phyloP scores from a whole-genome alignment of 2,888 invertebrate species.

The Drosophila trichaetosa region DNA sequence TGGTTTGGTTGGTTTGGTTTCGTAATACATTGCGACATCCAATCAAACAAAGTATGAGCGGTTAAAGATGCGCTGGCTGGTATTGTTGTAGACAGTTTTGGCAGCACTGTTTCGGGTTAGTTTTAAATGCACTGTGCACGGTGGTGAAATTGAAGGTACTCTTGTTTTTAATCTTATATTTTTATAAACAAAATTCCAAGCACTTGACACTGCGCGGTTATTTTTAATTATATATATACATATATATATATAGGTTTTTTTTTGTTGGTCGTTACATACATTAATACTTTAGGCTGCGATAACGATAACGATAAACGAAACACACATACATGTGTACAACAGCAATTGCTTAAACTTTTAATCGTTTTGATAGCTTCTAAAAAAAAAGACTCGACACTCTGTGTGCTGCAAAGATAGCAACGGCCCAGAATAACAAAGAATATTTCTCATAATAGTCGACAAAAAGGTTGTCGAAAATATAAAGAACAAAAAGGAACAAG shows the following conservation, averaged over 20 bases:
- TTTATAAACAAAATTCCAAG: constrained; percentile 21
- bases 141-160: neutral
- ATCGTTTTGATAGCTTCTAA: constrained; percentile 36
- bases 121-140: constrained; percentile 60
- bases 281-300: constrained; percentile 12
- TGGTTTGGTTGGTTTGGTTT: constrained; percentile 38
- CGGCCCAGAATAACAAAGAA: constrained; percentile 80
- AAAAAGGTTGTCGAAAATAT: constrained; percentile 9
- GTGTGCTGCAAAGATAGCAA: constrained; percentile 52
- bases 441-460: constrained; percentile 13
- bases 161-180: neutral
- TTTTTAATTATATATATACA: constrained; percentile 2
- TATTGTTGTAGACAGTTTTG: constrained; percentile 39
- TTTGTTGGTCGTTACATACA: neutral
- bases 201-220: constrained; percentile 51
- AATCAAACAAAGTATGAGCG: constrained; percentile 52
- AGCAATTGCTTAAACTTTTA: constrained; percentile 15
- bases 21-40: constrained; percentile 38
- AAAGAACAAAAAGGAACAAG: constrained; percentile 29
- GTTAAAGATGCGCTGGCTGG: constrained; percentile 57
- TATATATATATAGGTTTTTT: neutral
- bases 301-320: constrained; percentile 53
- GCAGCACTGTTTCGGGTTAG: constrained; percentile 54
- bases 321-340: constrained; percentile 27
- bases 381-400: constrained; percentile 15